These are phyloP conservation scores for Osmoderma eremita DNA, from an alignment of 2,888 invertebrate species.

Conservation along the genomic window DNA sequence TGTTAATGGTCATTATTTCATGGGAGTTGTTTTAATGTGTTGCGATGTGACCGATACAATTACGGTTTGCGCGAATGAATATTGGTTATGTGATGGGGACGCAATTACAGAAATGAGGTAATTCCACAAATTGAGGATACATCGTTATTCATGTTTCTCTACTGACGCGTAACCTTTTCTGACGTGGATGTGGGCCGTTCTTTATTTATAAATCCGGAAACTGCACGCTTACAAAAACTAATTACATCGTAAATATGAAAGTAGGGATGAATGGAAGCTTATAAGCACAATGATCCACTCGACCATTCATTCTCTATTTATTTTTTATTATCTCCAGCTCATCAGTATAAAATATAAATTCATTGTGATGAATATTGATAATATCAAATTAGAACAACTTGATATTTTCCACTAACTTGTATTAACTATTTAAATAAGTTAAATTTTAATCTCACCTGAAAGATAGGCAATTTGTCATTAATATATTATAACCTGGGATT, in stretches of 20 bases:
- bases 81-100: constrained; percentile 46
- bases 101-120: constrained; percentile 37
- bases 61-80: constrained; percentile 50
- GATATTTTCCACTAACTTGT: no score
- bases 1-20: constrained; percentile 52
- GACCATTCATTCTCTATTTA: no score
- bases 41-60: constrained; percentile 44
- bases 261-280: background rate
- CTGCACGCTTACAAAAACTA: background rate
- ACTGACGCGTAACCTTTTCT: constrained; percentile 1
- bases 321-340: no score
- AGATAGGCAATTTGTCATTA: no score
- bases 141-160: constrained; percentile 17
- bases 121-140: constrained; percentile 32
- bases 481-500: no score
- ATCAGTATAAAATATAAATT: background rate
- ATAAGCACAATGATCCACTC: background rate
- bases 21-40: constrained; percentile 51
- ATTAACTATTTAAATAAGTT: no score
- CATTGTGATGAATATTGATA: no score
- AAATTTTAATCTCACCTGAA: no score
- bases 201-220: constrained; percentile 3
- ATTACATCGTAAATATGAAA: background rate
- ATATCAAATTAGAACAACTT: no score
- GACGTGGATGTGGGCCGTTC: background rate